Evolutionary conservation across 2,888 invertebrate genomes (phyloP).

Genomic region (Caenorhabditis sulstoni): DNA sequence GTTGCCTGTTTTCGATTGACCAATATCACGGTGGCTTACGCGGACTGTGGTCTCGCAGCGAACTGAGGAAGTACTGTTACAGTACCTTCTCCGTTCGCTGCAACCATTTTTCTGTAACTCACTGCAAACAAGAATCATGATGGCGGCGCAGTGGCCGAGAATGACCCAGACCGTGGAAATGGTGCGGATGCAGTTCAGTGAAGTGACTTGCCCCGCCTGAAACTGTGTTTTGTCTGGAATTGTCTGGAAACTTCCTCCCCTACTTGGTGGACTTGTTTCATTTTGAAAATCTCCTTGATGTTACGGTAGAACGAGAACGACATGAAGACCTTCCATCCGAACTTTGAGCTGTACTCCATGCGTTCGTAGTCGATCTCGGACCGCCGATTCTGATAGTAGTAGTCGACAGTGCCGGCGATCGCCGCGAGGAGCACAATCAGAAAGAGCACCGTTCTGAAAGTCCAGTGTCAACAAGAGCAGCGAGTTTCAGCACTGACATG

Average conservation of each 20-base stretch:
- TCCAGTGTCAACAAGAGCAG: not conserved
- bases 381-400: conserved; percentile 30
- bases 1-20: conserved; percentile 61
- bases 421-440: conserved; percentile 14
- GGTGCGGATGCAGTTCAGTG: conserved; percentile 55
- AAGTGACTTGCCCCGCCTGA: conserved; percentile 56
- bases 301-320: conserved; percentile 68
- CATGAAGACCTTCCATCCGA: conserved; percentile 54
- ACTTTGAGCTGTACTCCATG: conserved; percentile 4
- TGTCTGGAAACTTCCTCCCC: not conserved
- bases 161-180: conserved; percentile 66
- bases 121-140: conserved; percentile 49
- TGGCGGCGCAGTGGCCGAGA: conserved; percentile 54
- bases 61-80: no score
- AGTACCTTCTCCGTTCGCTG: no score
- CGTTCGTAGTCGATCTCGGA: conserved; percentile 23
- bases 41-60: no score
- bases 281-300: conserved; percentile 60
- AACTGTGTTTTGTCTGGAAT: not conserved
- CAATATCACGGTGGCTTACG: no score
- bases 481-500: conserved; percentile 8
- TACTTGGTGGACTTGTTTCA: conserved; percentile 27
- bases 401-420: conserved; percentile 37
- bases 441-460: conserved; percentile 13
- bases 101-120: conserved; percentile 21